These are phyloP conservation scores for Protobothrops mucrosquamatus DNA, from an alignment of 2,113 vertebrate genomes.

Conservation along the genomic window DNA sequence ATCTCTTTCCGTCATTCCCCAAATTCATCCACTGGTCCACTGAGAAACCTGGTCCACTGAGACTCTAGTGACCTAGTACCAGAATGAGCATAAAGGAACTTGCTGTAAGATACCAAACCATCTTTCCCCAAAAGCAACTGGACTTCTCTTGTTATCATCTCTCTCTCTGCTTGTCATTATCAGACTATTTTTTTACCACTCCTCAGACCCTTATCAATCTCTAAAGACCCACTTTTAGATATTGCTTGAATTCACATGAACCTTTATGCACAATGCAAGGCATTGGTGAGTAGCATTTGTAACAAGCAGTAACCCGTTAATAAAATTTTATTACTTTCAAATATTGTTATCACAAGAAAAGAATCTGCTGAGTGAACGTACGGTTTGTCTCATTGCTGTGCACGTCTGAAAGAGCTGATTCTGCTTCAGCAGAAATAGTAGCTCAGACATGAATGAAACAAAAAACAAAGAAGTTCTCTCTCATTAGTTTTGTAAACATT, in stretches of 20 bases:
- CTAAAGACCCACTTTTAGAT: neutral
- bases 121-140: neutral
- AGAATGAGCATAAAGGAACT: neutral
- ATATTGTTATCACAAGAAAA: conserved; percentile 46
- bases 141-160: neutral
- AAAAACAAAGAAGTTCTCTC: conserved; percentile 5
- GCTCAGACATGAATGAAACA: neutral
- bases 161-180: neutral
- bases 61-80: neutral
- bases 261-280: neutral
- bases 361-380: conserved; percentile 28
- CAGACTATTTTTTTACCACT: neutral
- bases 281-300: neutral
- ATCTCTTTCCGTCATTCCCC: neutral
- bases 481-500: conserved; percentile 43
- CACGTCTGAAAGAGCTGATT: conserved; percentile 9
- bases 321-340: neutral
- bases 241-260: neutral
- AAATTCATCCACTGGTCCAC: neutral
- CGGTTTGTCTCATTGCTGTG: conserved; percentile 12
- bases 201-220: neutral
- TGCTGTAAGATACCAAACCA: neutral
- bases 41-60: neutral
- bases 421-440: conserved; percentile 23
- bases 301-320: neutral